Evolutionary conservation across 2,888 invertebrate species (phyloP).

Genomic region (Eristalinus sepulchralis): DNA sequence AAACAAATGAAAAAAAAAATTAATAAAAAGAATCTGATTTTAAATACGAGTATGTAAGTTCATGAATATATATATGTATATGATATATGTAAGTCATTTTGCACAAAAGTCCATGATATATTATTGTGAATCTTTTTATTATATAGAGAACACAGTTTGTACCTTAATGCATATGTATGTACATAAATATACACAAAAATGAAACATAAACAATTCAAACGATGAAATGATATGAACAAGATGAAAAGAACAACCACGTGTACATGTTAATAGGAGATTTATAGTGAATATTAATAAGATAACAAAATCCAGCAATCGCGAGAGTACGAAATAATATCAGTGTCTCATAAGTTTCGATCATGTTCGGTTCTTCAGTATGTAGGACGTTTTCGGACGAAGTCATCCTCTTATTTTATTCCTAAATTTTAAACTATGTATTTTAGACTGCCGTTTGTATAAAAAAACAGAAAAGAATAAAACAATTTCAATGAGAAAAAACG

Average conservation of each 20-base stretch:
- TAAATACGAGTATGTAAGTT: slow-evolving; percentile 41
- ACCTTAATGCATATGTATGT: slow-evolving; percentile 36
- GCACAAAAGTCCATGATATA: slow-evolving; percentile 55
- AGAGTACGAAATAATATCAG: slow-evolving; percentile 44
- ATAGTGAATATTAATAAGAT: slow-evolving; percentile 4
- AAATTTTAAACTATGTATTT: slow-evolving; percentile 51
- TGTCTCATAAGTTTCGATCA: slow-evolving; percentile 30
- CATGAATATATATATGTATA: neutral
- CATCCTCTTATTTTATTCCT: slow-evolving; percentile 46
- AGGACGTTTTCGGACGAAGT: slow-evolving; percentile 51
- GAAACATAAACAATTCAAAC: neutral
- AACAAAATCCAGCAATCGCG: neutral
- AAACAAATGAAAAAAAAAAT: slow-evolving; percentile 11
- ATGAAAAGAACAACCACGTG: slow-evolving; percentile 25
- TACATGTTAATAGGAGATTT: slow-evolving; percentile 32
- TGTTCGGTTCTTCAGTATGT: slow-evolving; percentile 53
- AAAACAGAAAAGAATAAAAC: slow-evolving; percentile 20
- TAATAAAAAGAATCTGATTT: slow-evolving; percentile 16
- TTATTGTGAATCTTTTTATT: slow-evolving; percentile 54
- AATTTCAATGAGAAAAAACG: slow-evolving; percentile 21
- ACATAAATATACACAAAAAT: neutral
- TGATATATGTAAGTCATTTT: slow-evolving; percentile 56
- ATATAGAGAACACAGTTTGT: slow-evolving; percentile 49
- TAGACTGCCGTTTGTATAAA: slow-evolving; percentile 66
- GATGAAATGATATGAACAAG: neutral